These are phyloP conservation scores for Anser brachyrhynchus DNA, from an alignment of 2,113 vertebrate genomes.

Conservation along the genomic window DNA sequence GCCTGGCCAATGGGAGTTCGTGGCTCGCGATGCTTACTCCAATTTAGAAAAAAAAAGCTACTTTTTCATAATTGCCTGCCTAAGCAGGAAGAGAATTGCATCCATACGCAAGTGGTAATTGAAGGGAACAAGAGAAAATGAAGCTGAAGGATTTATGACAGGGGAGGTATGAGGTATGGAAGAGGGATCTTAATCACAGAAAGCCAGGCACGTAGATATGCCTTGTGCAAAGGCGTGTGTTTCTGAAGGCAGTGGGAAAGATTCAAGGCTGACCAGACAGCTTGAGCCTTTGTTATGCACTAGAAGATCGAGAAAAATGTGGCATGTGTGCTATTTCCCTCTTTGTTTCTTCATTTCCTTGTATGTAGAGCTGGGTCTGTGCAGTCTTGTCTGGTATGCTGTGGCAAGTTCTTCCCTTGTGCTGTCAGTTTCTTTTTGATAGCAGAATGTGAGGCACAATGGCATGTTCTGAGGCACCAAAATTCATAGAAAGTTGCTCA, in stretches of 20 bases:
- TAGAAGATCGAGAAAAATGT: background rate
- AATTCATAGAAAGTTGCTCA: background rate
- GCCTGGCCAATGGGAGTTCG: background rate
- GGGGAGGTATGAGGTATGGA: background rate
- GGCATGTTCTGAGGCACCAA: background rate
- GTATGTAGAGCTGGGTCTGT: background rate
- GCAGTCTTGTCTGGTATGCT: background rate
- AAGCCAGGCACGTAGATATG: background rate
- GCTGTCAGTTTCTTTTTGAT: background rate
- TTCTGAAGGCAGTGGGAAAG: background rate
- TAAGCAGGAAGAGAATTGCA: background rate
- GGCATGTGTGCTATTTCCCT: background rate
- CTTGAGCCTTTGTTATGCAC: background rate
- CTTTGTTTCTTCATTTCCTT: background rate
- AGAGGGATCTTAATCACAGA: background rate
- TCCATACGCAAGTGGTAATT: background rate
- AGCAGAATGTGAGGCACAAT: background rate
- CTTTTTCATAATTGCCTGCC: background rate
- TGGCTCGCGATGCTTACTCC: background rate
- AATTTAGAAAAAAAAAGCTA: background rate
- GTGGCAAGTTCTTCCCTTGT: background rate
- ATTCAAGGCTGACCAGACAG: background rate
- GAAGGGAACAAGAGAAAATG: background rate
- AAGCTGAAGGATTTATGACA: background rate
- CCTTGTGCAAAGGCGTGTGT: accelerated